These are phyloP conservation scores for Octodon degus DNA, from an alignment of 2,113 vertebrate genomes.

Conservation along the genomic window DNA sequence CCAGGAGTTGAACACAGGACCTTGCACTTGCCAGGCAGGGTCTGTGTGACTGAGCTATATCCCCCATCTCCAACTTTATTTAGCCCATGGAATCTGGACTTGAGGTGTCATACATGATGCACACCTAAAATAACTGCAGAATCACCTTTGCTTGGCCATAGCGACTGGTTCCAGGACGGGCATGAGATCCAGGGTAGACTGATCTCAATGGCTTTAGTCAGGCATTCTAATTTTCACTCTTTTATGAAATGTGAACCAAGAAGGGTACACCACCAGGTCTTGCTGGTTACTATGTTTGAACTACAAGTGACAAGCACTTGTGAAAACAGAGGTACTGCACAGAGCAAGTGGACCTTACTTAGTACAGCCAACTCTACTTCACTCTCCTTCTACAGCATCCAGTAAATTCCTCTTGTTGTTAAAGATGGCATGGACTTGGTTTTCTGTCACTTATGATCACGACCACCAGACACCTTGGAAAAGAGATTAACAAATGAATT, in stretches of 20 bases:
- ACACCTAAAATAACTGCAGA: background rate
- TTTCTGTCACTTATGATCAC: background rate
- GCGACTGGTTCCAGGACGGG: background rate
- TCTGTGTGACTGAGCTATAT: too few species aligned
- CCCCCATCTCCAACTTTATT: background rate
- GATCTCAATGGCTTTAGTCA: background rate
- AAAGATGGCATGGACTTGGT: background rate
- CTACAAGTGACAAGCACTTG: background rate
- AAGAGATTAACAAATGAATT: background rate
- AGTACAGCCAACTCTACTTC: background rate
- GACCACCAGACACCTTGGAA: background rate
- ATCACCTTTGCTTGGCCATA: background rate
- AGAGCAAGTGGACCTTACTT: background rate
- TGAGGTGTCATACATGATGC: fast-evolving
- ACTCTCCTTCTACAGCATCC: background rate
- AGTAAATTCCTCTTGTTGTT: background rate
- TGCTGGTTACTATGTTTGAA: background rate
- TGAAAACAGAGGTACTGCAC: background rate
- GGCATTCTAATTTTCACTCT: background rate
- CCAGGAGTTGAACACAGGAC: too few species aligned
- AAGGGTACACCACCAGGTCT: background rate
- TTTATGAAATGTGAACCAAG: background rate
- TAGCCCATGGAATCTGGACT: background rate
- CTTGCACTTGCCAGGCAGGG: too few species aligned
- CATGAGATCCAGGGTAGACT: background rate